Conservation (phyloP, 2,888 invertebrate species). For the Taenaris catops region DNA sequence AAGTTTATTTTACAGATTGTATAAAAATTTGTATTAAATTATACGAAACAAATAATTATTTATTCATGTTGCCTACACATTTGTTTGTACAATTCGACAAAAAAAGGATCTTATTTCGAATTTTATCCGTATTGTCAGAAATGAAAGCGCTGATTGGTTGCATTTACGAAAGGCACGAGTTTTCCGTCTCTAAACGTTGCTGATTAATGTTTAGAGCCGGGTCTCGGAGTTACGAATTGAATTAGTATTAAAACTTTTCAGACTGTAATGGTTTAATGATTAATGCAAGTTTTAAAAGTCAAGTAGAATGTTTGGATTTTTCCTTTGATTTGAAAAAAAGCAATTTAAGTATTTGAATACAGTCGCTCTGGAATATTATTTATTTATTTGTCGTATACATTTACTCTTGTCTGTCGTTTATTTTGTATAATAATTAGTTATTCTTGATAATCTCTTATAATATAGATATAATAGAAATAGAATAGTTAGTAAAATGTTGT, state of each 20-base stretch:
- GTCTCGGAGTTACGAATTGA: conserved; percentile 26
- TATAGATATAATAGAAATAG: too few species aligned
- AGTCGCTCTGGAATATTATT: too few species aligned
- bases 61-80: too few species aligned
- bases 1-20: too few species aligned
- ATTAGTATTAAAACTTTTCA: conserved; percentile 26
- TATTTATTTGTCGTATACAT: too few species aligned
- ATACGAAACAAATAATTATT: too few species aligned
- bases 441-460: too few species aligned
- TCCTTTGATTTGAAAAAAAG: conserved; percentile 3
- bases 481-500: too few species aligned
- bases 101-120: conserved; percentile 34
- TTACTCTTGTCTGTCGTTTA: too few species aligned
- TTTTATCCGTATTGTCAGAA: conserved; percentile 30
- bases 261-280: conserved; percentile 26
- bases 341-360: too few species aligned
- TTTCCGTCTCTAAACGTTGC: conserved; percentile 29
- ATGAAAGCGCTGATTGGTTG: conserved; percentile 36
- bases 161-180: conserved; percentile 34
- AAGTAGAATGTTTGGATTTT: conserved; percentile 6
- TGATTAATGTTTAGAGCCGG: conserved; percentile 35
- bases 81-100: too few species aligned
- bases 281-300: conserved; percentile 20
- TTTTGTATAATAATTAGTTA: too few species aligned
- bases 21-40: conserved; percentile 3